phyloP scores from a whole-genome alignment of 2,888 invertebrate species.

The Pyrrhia umbra region DNA sequence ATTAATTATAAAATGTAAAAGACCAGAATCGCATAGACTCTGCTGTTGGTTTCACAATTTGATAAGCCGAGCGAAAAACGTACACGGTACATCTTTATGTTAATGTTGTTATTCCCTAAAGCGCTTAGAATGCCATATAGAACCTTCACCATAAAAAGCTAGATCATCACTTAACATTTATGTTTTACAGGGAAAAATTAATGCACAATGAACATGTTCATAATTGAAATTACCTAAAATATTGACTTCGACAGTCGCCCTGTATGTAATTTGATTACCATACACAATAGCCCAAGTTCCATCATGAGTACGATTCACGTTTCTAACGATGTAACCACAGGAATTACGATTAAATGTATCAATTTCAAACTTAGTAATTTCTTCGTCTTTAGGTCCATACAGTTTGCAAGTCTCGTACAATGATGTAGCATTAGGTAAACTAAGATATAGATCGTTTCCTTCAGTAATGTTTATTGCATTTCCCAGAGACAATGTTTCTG shows the following conservation, averaged over 20 bases:
- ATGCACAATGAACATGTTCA: no score
- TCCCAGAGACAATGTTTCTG: conserved; percentile 39
- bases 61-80: no score
- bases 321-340: conserved; percentile 75
- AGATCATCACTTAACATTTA: background rate
- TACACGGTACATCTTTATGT: no score
- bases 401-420: conserved; percentile 74
- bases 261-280: conserved; percentile 71
- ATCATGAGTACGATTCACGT: conserved; percentile 60
- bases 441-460: conserved; percentile 75
- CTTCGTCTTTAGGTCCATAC: conserved; percentile 64
- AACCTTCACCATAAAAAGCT: background rate
- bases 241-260: conserved; percentile 69
- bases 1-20: no score
- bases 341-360: conserved; percentile 62
- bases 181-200: no score
- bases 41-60: no score
- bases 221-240: conserved; percentile 80
- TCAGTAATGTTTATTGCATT: conserved; percentile 63
- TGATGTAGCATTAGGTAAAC: conserved; percentile 68
- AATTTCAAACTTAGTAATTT: conserved; percentile 46
- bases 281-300: conserved; percentile 79
- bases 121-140: no score
- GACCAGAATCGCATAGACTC: no score
- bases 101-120: no score